A percentile compares a stretch with the other conserved stretches of the same genome.
Conservation (phyloP, 2,888 invertebrate genomes). For the Petrolisthes cinctipes region DNA sequence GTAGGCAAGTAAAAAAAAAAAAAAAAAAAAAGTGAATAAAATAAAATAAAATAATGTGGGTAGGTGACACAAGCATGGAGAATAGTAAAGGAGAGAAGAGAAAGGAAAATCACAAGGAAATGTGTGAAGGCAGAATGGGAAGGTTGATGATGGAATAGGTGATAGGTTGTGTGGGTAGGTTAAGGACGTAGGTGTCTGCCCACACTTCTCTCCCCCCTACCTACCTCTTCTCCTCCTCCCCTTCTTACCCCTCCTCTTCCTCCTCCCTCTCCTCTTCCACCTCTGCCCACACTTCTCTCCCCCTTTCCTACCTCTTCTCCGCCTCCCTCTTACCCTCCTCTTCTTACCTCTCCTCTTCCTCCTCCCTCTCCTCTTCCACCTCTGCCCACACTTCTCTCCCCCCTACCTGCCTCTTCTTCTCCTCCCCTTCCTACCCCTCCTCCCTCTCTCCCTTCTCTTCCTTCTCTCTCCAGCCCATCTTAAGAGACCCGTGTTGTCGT, state of each 20-base stretch:
- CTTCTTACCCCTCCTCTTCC: background rate
- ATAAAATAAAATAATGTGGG: background rate
- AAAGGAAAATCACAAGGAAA: background rate
- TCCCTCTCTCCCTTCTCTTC: conserved; percentile 7
- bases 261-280: background rate
- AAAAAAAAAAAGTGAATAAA: too few species aligned
- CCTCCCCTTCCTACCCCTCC: too few species aligned
- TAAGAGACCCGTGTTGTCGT: background rate
- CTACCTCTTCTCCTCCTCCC: background rate
- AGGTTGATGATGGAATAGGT: background rate
- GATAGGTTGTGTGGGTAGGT: background rate
- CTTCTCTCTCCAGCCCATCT: background rate
- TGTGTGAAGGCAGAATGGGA: background rate
- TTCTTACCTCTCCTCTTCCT: background rate
- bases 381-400: too few species aligned
- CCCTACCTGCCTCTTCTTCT: too few species aligned
- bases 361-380: background rate
- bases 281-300: background rate
- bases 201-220: too few species aligned
- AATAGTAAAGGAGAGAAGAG: background rate
- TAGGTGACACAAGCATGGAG: background rate
- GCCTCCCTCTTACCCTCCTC: background rate
- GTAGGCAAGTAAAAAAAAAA: too few species aligned
- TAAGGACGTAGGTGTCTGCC: background rate
- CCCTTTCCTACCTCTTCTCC: too few species aligned